phyloP scores from a whole-genome alignment of 2,113 vertebrate genomes.

The Cebus imitator region DNA sequence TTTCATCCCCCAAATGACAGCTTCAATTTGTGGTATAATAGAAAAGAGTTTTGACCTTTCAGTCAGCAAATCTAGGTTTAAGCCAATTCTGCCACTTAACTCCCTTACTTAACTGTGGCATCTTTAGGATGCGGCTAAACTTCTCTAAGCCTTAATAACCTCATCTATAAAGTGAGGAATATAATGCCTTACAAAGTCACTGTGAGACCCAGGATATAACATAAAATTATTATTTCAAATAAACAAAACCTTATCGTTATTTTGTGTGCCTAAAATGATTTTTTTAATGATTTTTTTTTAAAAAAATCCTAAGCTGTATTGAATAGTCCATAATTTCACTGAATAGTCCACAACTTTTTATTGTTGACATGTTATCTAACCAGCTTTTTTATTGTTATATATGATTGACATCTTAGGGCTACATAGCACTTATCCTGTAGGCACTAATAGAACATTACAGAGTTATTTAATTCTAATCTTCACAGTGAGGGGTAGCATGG shows the following conservation, averaged over 20 bases:
- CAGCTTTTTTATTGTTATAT: not conserved
- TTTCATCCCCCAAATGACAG: not conserved
- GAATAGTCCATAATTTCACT: not conserved
- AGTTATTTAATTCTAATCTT: conserved; percentile 1
- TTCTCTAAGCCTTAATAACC: not conserved
- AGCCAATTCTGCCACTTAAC: not conserved
- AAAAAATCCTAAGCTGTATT: not conserved
- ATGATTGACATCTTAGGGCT: not conserved
- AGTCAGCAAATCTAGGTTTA: not conserved
- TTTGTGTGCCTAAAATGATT: not conserved
- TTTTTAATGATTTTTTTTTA: not conserved
- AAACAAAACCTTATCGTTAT: not conserved
- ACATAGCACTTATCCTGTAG: not conserved
- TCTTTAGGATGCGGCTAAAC: not conserved
- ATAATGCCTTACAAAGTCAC: not conserved
- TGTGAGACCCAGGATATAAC: not conserved
- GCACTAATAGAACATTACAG: not conserved
- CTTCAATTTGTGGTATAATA: not conserved
- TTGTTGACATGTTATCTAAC: not conserved
- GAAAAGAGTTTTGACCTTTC: not conserved
- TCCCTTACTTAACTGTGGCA: not conserved
- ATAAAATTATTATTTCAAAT: not conserved
- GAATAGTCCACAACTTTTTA: not conserved
- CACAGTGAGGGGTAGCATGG: not conserved
- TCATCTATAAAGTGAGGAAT: not conserved